phyloP scores from a whole-genome alignment of 1,140 invertebrate species.

The Ostrea edulis region DNA sequence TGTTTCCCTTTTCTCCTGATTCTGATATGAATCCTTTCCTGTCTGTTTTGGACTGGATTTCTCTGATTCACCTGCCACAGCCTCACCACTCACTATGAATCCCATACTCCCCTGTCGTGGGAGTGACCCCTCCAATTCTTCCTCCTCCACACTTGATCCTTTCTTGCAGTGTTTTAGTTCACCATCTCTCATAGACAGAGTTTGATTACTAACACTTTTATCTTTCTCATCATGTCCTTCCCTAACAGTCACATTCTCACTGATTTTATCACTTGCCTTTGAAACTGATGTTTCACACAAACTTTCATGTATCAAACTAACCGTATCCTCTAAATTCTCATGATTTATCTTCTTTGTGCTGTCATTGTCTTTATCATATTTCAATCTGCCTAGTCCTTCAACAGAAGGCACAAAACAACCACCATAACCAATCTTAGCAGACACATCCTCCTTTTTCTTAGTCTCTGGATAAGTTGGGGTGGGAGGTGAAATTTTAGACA shows the following conservation, averaged over 20 bases:
- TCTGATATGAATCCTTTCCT: neutral
- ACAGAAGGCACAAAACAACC: neutral
- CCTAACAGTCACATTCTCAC: neutral
- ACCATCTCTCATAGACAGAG: neutral
- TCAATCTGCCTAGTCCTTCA: neutral
- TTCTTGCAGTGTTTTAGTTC: neutral
- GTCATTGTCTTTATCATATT: neutral
- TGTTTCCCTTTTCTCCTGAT: neutral
- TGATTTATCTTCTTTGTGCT: neutral
- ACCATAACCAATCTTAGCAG: neutral
- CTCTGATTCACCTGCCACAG: neutral
- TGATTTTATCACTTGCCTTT: neutral
- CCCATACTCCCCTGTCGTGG: slow-evolving; percentile 12
- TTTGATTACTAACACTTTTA: neutral
- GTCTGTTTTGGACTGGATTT: neutral
- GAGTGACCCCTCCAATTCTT: neutral
- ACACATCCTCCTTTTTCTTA: neutral
- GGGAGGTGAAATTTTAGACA: neutral
- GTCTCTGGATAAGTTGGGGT: neutral
- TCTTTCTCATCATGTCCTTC: neutral
- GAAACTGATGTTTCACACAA: neutral
- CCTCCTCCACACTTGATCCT: neutral
- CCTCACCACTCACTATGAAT: neutral
- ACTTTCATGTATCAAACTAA: neutral
- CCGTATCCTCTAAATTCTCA: neutral